Base-by-base conservation (phyloP, 2,113 vertebrate genomes). In the Otocyon megalotis region DNA sequence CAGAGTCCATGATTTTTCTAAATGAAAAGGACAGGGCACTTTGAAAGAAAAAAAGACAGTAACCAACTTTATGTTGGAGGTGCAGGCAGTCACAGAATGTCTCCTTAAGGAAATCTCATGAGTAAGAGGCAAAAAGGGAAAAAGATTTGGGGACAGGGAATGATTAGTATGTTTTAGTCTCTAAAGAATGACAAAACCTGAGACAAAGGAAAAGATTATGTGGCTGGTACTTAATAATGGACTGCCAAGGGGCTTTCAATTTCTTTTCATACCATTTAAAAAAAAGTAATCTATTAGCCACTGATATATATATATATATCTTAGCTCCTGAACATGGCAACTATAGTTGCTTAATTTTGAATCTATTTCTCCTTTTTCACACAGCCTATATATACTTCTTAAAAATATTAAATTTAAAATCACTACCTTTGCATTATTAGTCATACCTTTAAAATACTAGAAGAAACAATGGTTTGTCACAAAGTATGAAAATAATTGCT, bases 291-390 rank as follows among this genome's bases (percentile, higher is more conserved):
- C 20, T 81, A 91, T n/a, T 96, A 48, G 16, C n/a, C 37, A n/a
- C 69, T 88, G 26, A 79, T 79, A 63, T 2, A 58, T 53, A 79
- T 79, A 63, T 2, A 58, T 53, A 82, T 5, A 71, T 26, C 67
- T 90, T 82, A 58, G 32, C 62, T 88, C 77, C 43, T 79, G 11
- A 88, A 35, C 9, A 72, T 30, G 85, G n/a, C 16, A 95, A 83
- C n/a, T 63, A 14, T 1, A 77, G 24, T 65, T 90, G 50, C 53
- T 87, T 76, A 69, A 14, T 87, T 76, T 86, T 95, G n/a, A 90
- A 77, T 84, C 24, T 26, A n/a, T 65, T 80, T 91, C 37, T 94
- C 50, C 28, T 35, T 90, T 96, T 95, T 82, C 81, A 82, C 16
- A 69, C 5, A 93, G 76, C 53, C 2, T 90, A 3, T 56, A 53